phyloP scores from a whole-genome alignment of 2,888 invertebrate genomes.

The Psylliodes chrysocephalus region DNA sequence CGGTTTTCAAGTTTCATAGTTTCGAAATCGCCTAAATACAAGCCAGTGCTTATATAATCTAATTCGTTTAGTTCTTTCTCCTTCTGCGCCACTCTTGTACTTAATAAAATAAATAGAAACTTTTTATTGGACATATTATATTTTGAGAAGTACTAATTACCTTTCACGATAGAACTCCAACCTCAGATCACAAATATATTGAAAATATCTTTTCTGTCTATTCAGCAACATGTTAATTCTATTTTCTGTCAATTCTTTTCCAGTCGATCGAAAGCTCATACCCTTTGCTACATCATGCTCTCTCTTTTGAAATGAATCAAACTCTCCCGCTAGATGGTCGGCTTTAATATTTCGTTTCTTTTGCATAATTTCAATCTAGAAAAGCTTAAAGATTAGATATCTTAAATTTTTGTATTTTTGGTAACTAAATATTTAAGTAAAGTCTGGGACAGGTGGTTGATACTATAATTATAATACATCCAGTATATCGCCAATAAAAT shows the following conservation, averaged over 20 bases:
- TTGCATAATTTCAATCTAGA: background rate
- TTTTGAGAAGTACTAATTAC: background rate
- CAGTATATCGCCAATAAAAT: too few species aligned
- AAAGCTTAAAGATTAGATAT: too few species aligned
- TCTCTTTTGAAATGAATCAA: background rate
- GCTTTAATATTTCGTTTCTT: background rate
- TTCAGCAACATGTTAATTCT: background rate
- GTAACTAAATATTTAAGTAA: too few species aligned
- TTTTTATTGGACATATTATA: background rate
- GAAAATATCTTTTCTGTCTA: background rate
- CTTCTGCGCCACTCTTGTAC: slow-evolving; percentile 53
- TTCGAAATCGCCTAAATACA: slow-evolving; percentile 68
- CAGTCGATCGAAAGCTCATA: background rate
- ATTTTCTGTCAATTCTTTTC: background rate
- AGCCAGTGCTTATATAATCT: slow-evolving; percentile 63
- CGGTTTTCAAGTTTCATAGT: slow-evolving; percentile 69
- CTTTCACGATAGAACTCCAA: background rate
- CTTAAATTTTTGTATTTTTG: too few species aligned
- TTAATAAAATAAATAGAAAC: background rate
- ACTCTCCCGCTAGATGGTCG: background rate
- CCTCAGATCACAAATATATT: background rate
- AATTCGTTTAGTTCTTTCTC: slow-evolving; percentile 53
- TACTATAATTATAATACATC: background rate
- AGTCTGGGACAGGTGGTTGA: too few species aligned
- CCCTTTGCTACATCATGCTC: background rate